A percentile compares a stretch with the other conserved stretches of the same genome.
phyloP scores from a whole-genome alignment of 2,888 invertebrate genomes.

The Desoria tigrina region DNA sequence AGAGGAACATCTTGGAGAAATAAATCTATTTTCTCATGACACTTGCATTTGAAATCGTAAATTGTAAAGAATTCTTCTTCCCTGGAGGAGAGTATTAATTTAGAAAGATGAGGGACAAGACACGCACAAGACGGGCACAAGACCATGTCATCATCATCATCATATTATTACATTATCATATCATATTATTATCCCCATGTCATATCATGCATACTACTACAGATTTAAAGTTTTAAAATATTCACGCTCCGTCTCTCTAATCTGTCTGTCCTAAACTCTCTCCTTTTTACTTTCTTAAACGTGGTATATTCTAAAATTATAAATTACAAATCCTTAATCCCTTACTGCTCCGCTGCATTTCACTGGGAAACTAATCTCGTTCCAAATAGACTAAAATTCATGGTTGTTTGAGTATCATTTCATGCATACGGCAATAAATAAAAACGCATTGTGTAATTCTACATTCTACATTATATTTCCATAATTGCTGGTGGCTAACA shows the following conservation, averaged over 20 bases:
- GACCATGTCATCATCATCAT: not conserved
- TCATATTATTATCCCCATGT: not conserved
- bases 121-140: constrained; percentile 4
- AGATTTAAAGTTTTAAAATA: not conserved
- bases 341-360: too few relatives aligned
- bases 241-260: not conserved
- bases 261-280: too few relatives aligned
- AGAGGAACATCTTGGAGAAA: not conserved
- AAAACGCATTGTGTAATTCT: too few relatives aligned
- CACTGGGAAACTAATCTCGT: too few relatives aligned
- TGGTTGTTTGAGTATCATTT: too few relatives aligned
- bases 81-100: not conserved
- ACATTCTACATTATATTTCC: too few relatives aligned
- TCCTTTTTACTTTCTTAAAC: too few relatives aligned
- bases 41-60: not conserved
- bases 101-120: constrained; percentile 1
- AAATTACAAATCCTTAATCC: too few relatives aligned
- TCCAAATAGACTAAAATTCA: too few relatives aligned
- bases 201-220: not conserved
- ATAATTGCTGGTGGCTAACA: too few relatives aligned
- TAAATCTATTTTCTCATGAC: constrained; percentile 1
- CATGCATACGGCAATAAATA: too few relatives aligned
- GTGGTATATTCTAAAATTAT: too few relatives aligned
- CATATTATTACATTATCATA: constrained; percentile 2
- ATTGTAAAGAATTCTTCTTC: not conserved